Percentiles rank a stretch among this genome's conserved stretches.
These are phyloP conservation scores for Lasioglossum marginatum DNA, from an alignment of 2,888 invertebrate species.

Conservation along the genomic window DNA sequence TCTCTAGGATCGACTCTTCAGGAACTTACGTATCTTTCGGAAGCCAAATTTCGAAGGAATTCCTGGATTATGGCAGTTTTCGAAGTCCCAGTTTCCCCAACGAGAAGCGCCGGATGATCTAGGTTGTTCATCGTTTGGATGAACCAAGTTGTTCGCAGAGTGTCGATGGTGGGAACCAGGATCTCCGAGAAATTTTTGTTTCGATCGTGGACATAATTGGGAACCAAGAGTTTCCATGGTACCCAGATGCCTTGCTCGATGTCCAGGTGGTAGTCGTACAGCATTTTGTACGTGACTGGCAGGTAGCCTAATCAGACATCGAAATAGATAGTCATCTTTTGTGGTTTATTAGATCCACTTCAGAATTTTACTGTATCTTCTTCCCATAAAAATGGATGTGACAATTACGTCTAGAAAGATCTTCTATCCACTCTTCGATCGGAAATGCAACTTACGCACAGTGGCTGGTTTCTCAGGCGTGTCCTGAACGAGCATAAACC, in stretches of 20 bases:
- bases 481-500: slow-evolving; percentile 90
- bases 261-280: slow-evolving; percentile 94
- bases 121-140: slow-evolving; percentile 91
- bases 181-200: slow-evolving; percentile 91
- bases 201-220: slow-evolving; percentile 90
- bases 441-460: slow-evolving; percentile 82
- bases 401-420: not conserved
- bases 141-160: slow-evolving; percentile 92
- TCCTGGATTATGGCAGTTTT: slow-evolving; percentile 95
- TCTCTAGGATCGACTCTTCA: too few relatives aligned
- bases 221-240: slow-evolving; percentile 94
- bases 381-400: too few relatives aligned
- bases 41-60: slow-evolving; percentile 90
- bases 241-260: slow-evolving; percentile 89
- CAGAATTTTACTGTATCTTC: not conserved
- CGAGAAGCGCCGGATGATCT: slow-evolving; percentile 92
- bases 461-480: slow-evolving; percentile 87
- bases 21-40: slow-evolving; percentile 88
- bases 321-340: not conserved
- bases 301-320: slow-evolving; percentile 45
- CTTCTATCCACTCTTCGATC: not conserved
- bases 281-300: slow-evolving; percentile 89
- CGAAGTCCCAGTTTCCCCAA: slow-evolving; percentile 96
- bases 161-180: slow-evolving; percentile 95
- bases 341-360: not conserved